Evolutionary conservation across 2,113 vertebrate genomes (phyloP).

Genomic region (Bambusicola thoracicus): DNA sequence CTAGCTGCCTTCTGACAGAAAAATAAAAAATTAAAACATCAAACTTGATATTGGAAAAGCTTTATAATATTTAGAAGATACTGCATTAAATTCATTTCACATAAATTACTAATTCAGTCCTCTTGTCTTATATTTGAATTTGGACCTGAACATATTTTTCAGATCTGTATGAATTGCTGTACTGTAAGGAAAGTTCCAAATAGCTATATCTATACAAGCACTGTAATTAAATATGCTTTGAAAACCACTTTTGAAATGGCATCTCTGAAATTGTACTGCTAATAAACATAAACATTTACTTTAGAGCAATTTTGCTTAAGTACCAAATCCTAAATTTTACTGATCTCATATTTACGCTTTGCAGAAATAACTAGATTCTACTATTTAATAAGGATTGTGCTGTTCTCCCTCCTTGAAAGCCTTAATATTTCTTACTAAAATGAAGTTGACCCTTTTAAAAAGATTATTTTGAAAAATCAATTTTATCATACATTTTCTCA

Average conservation of each 20-base stretch:
- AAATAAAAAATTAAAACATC: neutral
- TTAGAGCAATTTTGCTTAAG: constrained; percentile 11
- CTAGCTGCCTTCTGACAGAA: neutral
- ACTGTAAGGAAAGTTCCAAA: neutral
- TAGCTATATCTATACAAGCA: neutral
- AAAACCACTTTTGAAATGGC: neutral
- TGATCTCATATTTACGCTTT: constrained; percentile 35
- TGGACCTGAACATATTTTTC: neutral
- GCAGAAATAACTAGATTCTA: constrained; percentile 19
- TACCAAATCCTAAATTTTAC: constrained; percentile 19
- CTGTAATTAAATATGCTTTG: neutral
- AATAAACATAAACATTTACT: constrained; percentile 26
- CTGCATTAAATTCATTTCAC: neutral
- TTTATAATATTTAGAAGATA: neutral
- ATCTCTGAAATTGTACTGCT: constrained; percentile 11
- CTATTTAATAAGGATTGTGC: neutral
- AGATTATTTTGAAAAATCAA: constrained; percentile 9
- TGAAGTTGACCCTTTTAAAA: constrained; percentile 35
- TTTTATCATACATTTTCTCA: neutral
- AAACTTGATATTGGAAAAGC: neutral
- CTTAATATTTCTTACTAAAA: constrained; percentile 49
- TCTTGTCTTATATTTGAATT: fast-evolving
- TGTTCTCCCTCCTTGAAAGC: neutral
- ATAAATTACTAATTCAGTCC: neutral
- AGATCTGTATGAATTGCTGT: neutral